phyloP scores from a whole-genome alignment of 1,140 invertebrate species.

The Phymastichus coffea region DNA sequence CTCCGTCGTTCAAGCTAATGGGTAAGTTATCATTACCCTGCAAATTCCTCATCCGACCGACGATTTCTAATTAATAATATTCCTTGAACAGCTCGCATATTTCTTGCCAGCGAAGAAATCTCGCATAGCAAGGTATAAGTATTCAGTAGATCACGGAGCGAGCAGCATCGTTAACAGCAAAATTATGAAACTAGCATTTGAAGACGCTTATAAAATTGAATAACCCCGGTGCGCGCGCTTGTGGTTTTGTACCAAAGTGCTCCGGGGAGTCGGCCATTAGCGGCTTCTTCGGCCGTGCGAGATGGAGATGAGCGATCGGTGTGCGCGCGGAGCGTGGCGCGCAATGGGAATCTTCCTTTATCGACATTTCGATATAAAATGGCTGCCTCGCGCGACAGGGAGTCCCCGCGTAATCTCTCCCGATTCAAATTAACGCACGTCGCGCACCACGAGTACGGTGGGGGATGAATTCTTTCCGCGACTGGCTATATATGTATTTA shows the following conservation, averaged over 20 bases:
- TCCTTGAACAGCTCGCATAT: no score
- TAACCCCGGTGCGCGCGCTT: constrained; percentile 7
- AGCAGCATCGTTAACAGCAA: background rate
- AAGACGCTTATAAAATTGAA: background rate
- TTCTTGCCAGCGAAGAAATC: no score
- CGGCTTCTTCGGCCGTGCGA: constrained; percentile 3
- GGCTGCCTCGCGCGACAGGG: constrained; percentile 55
- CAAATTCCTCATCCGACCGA: no score
- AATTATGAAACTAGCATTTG: constrained; percentile 11
- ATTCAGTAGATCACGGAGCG: no score
- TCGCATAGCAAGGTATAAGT: no score
- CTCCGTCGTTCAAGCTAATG: no score
- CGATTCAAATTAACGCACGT: constrained; percentile 60
- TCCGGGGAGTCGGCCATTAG: constrained; percentile 20
- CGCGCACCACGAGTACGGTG: constrained; percentile 49
- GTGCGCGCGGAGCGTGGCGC: constrained; percentile 32
- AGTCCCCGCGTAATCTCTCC: constrained; percentile 56
- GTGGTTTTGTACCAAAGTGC: no score
- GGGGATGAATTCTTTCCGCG: no score
- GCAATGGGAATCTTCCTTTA: constrained; percentile 56
- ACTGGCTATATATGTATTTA: no score
- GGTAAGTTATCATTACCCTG: no score
- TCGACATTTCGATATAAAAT: constrained; percentile 59
- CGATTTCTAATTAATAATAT: no score
- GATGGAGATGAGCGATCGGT: background rate